Conservation (phyloP, 1,140 invertebrate genomes). For the Anastrepha ludens region DNA sequence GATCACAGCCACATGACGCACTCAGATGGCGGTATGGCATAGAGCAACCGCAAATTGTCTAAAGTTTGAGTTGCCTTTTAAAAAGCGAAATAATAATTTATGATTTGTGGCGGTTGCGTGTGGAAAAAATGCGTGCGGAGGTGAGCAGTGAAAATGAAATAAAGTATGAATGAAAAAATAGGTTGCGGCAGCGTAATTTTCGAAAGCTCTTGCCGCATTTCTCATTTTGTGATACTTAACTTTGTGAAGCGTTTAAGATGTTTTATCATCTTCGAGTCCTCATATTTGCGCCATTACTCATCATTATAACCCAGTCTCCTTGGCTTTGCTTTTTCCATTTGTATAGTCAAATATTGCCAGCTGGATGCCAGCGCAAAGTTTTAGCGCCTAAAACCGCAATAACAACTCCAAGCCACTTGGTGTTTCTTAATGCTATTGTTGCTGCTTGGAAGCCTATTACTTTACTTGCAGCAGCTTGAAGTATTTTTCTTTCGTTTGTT, state of each 20-base stretch:
- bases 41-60: not conserved
- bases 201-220: not conserved
- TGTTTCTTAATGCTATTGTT: not conserved
- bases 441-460: not conserved
- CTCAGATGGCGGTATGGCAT: not conserved
- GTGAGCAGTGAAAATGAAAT: not conserved
- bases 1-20: not conserved
- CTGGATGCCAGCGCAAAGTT: too few relatives aligned
- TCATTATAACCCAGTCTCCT: too few relatives aligned
- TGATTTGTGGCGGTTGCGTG: not conserved
- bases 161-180: not conserved
- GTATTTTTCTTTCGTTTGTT: not conserved
- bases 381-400: too few relatives aligned
- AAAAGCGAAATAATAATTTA: constrained; percentile 39
- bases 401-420: not conserved
- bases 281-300: too few relatives aligned
- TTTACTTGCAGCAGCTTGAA: not conserved
- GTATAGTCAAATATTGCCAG: too few relatives aligned
- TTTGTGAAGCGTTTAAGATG: constrained; percentile 18
- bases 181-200: not conserved
- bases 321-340: too few relatives aligned
- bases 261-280: not conserved
- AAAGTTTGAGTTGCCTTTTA: not conserved
- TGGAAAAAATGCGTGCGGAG: not conserved
- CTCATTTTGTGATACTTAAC: not conserved